These are phyloP conservation scores for Neoniphon sammara DNA, from an alignment of 2,797 vertebrate genomes.

Conservation along the genomic window DNA sequence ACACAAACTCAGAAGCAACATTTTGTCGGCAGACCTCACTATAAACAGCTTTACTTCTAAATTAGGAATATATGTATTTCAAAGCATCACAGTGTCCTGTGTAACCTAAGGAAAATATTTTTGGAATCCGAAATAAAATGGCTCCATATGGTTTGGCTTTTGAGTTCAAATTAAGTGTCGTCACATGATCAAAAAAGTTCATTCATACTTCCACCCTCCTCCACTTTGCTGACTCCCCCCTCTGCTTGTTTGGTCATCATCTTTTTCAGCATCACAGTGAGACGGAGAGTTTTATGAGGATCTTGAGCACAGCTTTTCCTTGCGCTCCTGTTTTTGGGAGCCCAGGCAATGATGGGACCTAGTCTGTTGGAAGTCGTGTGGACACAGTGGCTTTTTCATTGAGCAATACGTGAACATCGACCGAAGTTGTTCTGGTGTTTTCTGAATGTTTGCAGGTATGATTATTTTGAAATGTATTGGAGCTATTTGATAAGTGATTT, in stretches of 20 bases:
- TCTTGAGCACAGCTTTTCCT: conserved; percentile 15
- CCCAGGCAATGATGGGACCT: conserved; percentile 51
- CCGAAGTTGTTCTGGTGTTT: conserved; percentile 1
- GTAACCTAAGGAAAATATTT: conserved; percentile 31
- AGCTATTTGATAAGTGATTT: accelerated
- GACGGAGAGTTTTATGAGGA: conserved; percentile 38
- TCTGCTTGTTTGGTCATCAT: not conserved
- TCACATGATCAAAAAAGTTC: conserved; percentile 49
- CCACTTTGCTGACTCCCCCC: not conserved
- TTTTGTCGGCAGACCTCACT: not conserved
- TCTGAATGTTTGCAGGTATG: conserved; percentile 64
- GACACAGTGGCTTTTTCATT: conserved; percentile 24
- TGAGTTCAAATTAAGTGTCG: conserved; percentile 11
- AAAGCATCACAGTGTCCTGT: conserved; percentile 15
- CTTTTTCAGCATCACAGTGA: conserved; percentile 34
- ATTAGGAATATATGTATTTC: not conserved
- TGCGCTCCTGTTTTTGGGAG: not conserved
- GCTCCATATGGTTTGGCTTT: conserved; percentile 11
- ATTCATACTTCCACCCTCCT: conserved; percentile 30
- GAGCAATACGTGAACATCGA: conserved; percentile 8
- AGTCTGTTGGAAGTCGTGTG: conserved; percentile 36
- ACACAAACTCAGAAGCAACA: conserved; percentile 52
- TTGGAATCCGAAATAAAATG: not conserved
- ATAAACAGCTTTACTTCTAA: conserved; percentile 26
- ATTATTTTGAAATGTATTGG: conserved; percentile 1